Evolutionary conservation across 1,140 invertebrate genomes (phyloP).

Genomic region (Zaprionus ghesquierei): DNA sequence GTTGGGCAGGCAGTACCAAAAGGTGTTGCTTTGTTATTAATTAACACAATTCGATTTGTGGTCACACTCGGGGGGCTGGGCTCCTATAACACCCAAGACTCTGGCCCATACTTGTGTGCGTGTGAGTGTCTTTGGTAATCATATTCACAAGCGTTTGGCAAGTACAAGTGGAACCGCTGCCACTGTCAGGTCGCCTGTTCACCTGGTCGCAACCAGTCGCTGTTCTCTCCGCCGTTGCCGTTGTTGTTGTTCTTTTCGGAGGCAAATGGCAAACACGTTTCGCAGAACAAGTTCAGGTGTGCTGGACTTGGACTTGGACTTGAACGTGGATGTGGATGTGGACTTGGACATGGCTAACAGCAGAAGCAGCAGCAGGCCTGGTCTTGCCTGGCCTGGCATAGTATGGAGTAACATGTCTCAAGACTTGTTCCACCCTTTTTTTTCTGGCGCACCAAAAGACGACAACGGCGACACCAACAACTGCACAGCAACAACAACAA

Average conservation of each 20-base stretch:
- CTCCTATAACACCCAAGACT: not conserved
- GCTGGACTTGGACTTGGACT: slow-evolving; percentile 16
- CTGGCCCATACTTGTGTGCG: not conserved
- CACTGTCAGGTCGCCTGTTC: slow-evolving; percentile 46
- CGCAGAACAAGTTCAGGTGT: slow-evolving; percentile 74
- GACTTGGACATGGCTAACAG: slow-evolving; percentile 36
- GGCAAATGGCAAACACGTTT: slow-evolving; percentile 72
- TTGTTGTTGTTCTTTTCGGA: slow-evolving; percentile 40
- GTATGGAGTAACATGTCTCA: slow-evolving; percentile 70
- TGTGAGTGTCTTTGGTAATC: slow-evolving; percentile 41
- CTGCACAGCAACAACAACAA: slow-evolving; percentile 21
- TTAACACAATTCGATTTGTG: slow-evolving; percentile 78
- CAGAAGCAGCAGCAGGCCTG: slow-evolving; percentile 8
- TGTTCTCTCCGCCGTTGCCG: not conserved
- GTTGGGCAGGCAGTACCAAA: not conserved
- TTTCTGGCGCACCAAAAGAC: slow-evolving; percentile 31
- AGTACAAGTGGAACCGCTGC: slow-evolving; percentile 40
- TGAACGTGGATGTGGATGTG: slow-evolving; percentile 5
- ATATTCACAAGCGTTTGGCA: slow-evolving; percentile 52
- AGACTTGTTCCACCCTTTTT: slow-evolving; percentile 76
- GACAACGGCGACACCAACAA: slow-evolving; percentile 19
- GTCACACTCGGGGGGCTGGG: slow-evolving; percentile 64
- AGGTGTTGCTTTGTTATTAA: slow-evolving; percentile 75
- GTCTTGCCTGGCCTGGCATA: slow-evolving; percentile 27
- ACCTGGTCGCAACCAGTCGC: slow-evolving; percentile 60